These are phyloP conservation scores for Neria commutata DNA, from an alignment of 2,888 invertebrate species.

Conservation along the genomic window DNA sequence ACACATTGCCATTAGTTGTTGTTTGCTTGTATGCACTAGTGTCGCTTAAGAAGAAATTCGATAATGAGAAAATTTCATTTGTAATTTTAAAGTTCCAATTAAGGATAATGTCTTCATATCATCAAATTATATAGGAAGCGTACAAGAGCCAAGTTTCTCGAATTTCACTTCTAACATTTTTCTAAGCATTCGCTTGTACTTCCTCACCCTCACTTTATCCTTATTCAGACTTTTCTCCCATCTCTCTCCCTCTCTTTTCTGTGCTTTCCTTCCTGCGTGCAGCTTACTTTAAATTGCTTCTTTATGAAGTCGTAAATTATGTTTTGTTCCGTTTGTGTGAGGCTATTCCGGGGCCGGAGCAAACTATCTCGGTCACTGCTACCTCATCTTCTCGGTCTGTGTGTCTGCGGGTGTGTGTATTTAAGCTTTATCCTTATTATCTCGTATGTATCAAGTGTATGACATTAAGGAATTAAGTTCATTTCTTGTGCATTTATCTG, in stretches of 20 bases:
- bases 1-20: too few species aligned
- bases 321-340: conserved; percentile 27
- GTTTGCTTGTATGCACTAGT: too few species aligned
- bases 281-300: conserved; percentile 29
- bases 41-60: too few species aligned
- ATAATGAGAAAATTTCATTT: too few species aligned
- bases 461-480: conserved; percentile 23
- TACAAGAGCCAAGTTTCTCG: too few species aligned
- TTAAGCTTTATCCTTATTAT: conserved; percentile 9
- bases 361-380: conserved; percentile 4
- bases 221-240: too few species aligned
- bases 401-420: not conserved
- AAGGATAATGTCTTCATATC: too few species aligned
- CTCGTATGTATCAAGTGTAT: conserved; percentile 7
- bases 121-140: too few species aligned
- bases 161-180: too few species aligned
- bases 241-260: not conserved
- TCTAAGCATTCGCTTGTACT: too few species aligned
- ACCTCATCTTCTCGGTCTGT: conserved; percentile 9
- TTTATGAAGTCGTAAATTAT: conserved; percentile 36
- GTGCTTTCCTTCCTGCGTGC: not conserved
- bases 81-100: too few species aligned
- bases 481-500: conserved; percentile 26
- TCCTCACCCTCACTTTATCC: too few species aligned
- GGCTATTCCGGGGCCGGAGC: conserved; percentile 11